Conservation (phyloP, 2,888 invertebrate genomes). For the Enchytraeus crypticus region DNA sequence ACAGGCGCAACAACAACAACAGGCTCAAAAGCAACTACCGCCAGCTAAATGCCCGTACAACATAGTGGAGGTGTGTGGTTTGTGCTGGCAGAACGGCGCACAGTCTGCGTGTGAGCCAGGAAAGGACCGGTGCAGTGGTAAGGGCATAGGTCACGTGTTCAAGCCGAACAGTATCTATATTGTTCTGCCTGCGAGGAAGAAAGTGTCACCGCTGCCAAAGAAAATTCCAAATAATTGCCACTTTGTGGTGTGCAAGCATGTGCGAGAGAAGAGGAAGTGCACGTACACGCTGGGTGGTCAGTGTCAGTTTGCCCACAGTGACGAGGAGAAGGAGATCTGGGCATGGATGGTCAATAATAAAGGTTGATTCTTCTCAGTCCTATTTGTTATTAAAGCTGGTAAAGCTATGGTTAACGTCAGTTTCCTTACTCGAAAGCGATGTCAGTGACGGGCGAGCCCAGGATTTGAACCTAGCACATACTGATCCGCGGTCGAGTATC, state of each 20-base stretch:
- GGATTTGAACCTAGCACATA: too few relatives aligned
- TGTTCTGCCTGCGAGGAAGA: conserved; percentile 32
- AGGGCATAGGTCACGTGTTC: conserved; percentile 30
- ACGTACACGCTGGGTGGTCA: conserved; percentile 25
- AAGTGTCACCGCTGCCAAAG: conserved; percentile 33
- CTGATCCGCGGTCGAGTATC: too few relatives aligned
- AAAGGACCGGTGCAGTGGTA: conserved; percentile 31
- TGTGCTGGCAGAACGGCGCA: conserved; percentile 38
- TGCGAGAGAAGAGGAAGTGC: conserved; percentile 32
- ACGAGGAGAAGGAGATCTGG: conserved; percentile 42
- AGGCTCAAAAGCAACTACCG: neutral
- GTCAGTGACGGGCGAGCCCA: too few relatives aligned
- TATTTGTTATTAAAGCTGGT: too few relatives aligned
- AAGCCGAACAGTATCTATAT: conserved; percentile 32
- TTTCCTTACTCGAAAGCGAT: too few relatives aligned
- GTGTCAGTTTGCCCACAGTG: conserved; percentile 42
- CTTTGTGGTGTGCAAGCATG: conserved; percentile 35
- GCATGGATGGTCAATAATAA: conserved; percentile 39
- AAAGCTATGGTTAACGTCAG: too few relatives aligned
- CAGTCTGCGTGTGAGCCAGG: conserved; percentile 4
- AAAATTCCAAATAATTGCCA: conserved; percentile 31
- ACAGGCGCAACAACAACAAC: too few relatives aligned
- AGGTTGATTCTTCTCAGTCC: conserved; percentile 30
- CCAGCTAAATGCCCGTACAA: conserved; percentile 27
- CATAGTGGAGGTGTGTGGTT: conserved; percentile 34